Conservation (phyloP, 2,888 invertebrate genomes). For the Agrilus cyanescens region DNA sequence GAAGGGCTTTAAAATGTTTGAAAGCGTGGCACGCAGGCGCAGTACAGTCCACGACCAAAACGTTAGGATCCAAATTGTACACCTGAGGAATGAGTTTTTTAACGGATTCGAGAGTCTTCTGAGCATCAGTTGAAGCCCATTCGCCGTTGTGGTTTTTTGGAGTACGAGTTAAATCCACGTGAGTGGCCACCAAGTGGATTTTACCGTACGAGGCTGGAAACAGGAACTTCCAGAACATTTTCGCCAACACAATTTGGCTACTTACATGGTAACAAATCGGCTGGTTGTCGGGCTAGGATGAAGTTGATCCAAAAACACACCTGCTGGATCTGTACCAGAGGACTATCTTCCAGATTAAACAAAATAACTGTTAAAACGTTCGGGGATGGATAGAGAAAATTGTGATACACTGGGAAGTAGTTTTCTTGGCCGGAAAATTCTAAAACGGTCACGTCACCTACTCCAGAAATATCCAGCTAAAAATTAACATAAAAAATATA, state of each 20-base stretch:
- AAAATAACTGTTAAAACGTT: slow-evolving; percentile 42
- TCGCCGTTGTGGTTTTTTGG: slow-evolving; percentile 43
- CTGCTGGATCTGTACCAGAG: slow-evolving; percentile 53
- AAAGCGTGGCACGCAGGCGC: slow-evolving; percentile 49
- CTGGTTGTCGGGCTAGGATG: slow-evolving; percentile 46
- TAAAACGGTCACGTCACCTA: slow-evolving; percentile 57
- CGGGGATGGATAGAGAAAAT: slow-evolving; percentile 49
- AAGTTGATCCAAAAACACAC: slow-evolving; percentile 66
- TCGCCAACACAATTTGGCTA: slow-evolving; percentile 1
- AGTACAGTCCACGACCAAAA: slow-evolving; percentile 50
- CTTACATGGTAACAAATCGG: slow-evolving; percentile 36
- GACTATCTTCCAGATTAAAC: slow-evolving; percentile 54
- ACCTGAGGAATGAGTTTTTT: slow-evolving; percentile 41
- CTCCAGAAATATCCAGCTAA: slow-evolving; percentile 39
- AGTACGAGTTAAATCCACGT: slow-evolving; percentile 44
- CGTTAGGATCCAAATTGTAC: slow-evolving; percentile 44
- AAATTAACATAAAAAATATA: slow-evolving; percentile 20
- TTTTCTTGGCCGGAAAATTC: slow-evolving; percentile 68
- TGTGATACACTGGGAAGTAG: slow-evolving; percentile 58
- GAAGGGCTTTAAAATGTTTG: slow-evolving; percentile 45
- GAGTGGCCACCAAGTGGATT: slow-evolving; percentile 52
- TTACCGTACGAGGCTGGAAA: slow-evolving; percentile 47
- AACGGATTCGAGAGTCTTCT: slow-evolving; percentile 36
- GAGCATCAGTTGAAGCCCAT: slow-evolving; percentile 44
- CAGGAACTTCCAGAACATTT: slow-evolving; percentile 2